A percentile compares a stretch with the other conserved stretches of the same genome.
Conservation (phyloP, 2,797 vertebrate species). For the Odontamblyopus rebecca region DNA sequence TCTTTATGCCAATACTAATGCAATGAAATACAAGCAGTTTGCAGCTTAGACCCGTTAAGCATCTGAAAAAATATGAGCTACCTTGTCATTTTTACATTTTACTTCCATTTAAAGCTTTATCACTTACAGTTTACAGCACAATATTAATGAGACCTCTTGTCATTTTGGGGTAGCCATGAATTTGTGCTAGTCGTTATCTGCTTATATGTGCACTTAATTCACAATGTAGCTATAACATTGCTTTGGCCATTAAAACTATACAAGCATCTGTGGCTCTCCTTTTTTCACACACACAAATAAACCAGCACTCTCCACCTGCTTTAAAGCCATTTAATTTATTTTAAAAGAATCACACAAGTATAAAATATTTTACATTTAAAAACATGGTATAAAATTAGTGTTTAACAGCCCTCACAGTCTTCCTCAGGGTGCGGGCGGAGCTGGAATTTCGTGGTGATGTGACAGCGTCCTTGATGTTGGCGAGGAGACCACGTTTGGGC, state of each 20-base stretch:
- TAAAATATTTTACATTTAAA: constrained; percentile 7
- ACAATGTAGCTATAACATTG: neutral
- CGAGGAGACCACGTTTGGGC: constrained; percentile 77
- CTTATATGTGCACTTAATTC: neutral
- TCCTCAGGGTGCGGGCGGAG: constrained; percentile 63
- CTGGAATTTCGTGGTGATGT: constrained; percentile 63
- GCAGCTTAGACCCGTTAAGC: too few species aligned
- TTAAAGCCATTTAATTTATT: constrained; percentile 3
- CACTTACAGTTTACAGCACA: neutral
- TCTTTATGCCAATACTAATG: too few species aligned
- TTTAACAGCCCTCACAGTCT: constrained; percentile 32
- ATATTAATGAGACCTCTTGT: neutral
- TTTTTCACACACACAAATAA: neutral
- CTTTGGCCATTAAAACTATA: neutral
- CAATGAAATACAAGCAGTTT: too few species aligned
- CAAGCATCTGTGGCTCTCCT: neutral
- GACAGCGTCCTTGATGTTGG: constrained; percentile 83
- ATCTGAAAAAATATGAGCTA: too few species aligned
- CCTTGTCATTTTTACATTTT: too few species aligned
- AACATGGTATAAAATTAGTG: constrained; percentile 14
- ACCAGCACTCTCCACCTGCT: neutral
- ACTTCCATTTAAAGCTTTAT: too few species aligned
- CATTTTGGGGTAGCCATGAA: neutral
- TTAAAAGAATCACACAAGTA: neutral
- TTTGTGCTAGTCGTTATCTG: neutral